Evolutionary conservation across 2,888 invertebrate species (phyloP).

Genomic region (Cistogaster globosa): DNA sequence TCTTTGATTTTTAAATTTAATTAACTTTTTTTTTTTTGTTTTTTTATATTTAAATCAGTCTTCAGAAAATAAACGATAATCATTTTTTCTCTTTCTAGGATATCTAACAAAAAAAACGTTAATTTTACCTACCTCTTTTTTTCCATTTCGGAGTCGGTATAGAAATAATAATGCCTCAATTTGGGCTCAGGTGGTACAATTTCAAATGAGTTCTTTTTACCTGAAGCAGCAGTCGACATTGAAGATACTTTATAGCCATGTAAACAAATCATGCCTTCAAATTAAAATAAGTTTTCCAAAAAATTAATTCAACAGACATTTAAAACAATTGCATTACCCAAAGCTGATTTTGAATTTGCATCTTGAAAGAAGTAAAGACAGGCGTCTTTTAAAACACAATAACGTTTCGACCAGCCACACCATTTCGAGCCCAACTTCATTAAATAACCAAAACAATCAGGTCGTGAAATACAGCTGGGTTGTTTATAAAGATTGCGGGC

Average conservation of each 20-base stretch:
- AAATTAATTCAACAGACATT: neutral
- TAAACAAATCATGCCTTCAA: slow-evolving; percentile 93
- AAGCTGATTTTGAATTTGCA: slow-evolving; percentile 92
- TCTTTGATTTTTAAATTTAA: too few relatives aligned
- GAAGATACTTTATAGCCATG: slow-evolving; percentile 93
- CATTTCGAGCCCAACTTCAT: slow-evolving; percentile 93
- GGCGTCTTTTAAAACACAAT: slow-evolving; percentile 97
- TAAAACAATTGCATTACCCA: slow-evolving; percentile 83
- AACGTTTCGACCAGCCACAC: slow-evolving; percentile 95
- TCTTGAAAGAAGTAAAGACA: slow-evolving; percentile 97
- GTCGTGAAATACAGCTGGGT: slow-evolving; percentile 90
- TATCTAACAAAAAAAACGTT: too few relatives aligned
- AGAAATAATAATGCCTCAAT: slow-evolving; percentile 95
- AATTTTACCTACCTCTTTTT: slow-evolving; percentile 89
- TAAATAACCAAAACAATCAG: slow-evolving; percentile 97
- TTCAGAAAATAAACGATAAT: too few relatives aligned
- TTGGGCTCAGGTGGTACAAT: slow-evolving; percentile 93
- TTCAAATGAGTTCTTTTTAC: slow-evolving; percentile 95
- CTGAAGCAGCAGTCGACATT: slow-evolving; percentile 90
- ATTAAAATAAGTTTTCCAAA: neutral
- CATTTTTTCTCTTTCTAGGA: too few relatives aligned
- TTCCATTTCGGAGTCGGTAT: slow-evolving; percentile 97
- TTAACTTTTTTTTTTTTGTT: too few relatives aligned
- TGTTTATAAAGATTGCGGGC: slow-evolving; percentile 91
- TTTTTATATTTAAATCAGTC: too few relatives aligned